Conservation (phyloP, 1,140 invertebrate species). For the Elysia chlorotica region DNA sequence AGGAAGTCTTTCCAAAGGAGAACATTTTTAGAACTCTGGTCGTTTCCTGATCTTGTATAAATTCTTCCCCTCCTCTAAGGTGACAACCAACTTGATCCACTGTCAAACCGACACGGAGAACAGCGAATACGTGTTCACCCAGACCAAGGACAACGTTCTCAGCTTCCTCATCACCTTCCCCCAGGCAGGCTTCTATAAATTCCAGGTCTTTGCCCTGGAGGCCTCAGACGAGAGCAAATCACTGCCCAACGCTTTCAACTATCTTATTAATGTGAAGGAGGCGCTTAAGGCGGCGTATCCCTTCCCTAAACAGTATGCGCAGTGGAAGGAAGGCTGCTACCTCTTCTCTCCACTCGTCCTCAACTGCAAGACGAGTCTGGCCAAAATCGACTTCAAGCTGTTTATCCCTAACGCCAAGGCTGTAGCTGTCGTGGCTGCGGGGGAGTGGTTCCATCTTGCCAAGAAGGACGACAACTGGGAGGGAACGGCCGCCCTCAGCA, state of each 20-base stretch:
- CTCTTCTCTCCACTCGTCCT: conserved; percentile 48
- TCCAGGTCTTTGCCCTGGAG: conserved; percentile 57
- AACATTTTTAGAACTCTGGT: not conserved
- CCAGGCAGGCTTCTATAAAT: conserved; percentile 51
- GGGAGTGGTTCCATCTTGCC: conserved; percentile 56
- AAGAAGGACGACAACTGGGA: conserved; percentile 42
- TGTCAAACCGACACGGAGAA: conserved; percentile 16
- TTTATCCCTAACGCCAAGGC: conserved; percentile 50
- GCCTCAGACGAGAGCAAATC: conserved; percentile 46
- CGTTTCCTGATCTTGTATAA: not conserved
- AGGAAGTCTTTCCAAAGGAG: not conserved
- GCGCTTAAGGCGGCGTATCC: conserved; percentile 35
- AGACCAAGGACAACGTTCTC: conserved; percentile 30
- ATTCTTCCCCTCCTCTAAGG: not conserved
- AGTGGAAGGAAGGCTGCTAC: conserved; percentile 61
- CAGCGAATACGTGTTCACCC: conserved; percentile 47
- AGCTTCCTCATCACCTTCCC: conserved; percentile 46
- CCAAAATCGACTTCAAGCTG: conserved; percentile 42
- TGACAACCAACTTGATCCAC: conserved; percentile 17
- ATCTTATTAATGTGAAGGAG: conserved; percentile 42
- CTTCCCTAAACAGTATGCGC: conserved; percentile 59
- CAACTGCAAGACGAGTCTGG: conserved; percentile 30
- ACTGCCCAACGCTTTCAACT: conserved; percentile 59
- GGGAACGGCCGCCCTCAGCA: conserved; percentile 39
- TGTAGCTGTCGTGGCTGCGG: conserved; percentile 52